phyloP scores from a whole-genome alignment of 2,888 invertebrate species.

The Portevinia maculata region DNA sequence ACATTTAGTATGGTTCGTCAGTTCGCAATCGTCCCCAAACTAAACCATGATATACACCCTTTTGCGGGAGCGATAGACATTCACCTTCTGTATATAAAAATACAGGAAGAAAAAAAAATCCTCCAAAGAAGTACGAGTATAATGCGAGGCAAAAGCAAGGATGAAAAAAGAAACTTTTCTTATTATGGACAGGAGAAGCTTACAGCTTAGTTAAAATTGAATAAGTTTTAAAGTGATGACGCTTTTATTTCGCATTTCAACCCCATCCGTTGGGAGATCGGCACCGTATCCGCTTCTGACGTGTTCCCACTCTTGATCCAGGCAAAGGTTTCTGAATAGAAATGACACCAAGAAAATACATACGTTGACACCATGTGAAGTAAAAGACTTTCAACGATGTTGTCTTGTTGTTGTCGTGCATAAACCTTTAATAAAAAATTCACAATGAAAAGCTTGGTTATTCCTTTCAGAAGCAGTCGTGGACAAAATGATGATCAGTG shows the following conservation, averaged over 20 bases:
- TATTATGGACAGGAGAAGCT: slow-evolving; percentile 75
- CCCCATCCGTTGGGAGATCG: slow-evolving; percentile 27
- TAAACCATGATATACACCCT: slow-evolving; percentile 8
- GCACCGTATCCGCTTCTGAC: slow-evolving; percentile 21
- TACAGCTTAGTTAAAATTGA: slow-evolving; percentile 76
- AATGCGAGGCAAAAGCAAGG: slow-evolving; percentile 53
- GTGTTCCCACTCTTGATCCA: slow-evolving; percentile 15
- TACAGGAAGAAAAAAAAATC: slow-evolving; percentile 25
- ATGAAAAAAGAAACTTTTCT: slow-evolving; percentile 65
- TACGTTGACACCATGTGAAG: slow-evolving; percentile 57
- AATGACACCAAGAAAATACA: slow-evolving; percentile 54
- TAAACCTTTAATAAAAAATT: too few relatives aligned
- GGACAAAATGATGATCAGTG: slow-evolving; percentile 38
- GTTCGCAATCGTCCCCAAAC: slow-evolving; percentile 16
- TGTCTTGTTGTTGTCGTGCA: too few relatives aligned
- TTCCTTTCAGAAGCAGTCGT: slow-evolving; percentile 42
- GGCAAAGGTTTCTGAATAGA: slow-evolving; percentile 47
- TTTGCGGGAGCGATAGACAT: slow-evolving; percentile 35
- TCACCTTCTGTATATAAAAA: slow-evolving; percentile 30
- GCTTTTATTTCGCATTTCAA: slow-evolving; percentile 66
- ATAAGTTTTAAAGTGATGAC: slow-evolving; percentile 75
- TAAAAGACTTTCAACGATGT: slow-evolving; percentile 30
- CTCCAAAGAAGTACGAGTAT: slow-evolving; percentile 33
- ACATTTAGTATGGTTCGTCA: slow-evolving; percentile 61
- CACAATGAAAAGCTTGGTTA: slow-evolving; percentile 44